These are phyloP conservation scores for Paradoxurus hermaphroditus DNA, from an alignment of 2,113 vertebrate species.

Conservation along the genomic window DNA sequence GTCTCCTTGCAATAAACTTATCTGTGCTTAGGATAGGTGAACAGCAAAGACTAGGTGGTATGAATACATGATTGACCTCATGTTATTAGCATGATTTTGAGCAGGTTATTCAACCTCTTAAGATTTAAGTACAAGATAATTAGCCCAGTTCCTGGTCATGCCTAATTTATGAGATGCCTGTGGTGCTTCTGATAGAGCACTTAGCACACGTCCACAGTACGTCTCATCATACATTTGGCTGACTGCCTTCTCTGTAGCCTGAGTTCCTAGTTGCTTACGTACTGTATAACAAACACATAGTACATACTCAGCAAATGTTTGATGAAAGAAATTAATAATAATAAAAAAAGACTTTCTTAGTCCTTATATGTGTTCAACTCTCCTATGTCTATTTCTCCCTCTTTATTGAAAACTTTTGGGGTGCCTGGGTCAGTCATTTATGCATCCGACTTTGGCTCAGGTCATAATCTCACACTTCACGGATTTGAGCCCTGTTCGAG, in stretches of 20 bases:
- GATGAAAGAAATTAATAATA: not conserved
- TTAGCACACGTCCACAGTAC: not conserved
- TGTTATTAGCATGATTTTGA: not conserved
- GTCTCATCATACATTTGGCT: not conserved
- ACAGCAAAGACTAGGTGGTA: not conserved
- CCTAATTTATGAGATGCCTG: not conserved
- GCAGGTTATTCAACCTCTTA: not conserved
- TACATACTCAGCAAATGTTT: not conserved
- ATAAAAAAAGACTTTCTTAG: not conserved
- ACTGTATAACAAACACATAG: not conserved
- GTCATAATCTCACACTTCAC: no score
- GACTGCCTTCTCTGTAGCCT: not conserved
- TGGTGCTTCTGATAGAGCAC: not conserved
- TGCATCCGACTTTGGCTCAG: no score
- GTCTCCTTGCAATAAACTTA: not conserved
- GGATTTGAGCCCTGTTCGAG: no score
- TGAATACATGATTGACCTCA: not conserved
- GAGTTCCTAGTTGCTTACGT: not conserved
- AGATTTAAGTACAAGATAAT: not conserved
- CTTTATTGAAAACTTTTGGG: not conserved
- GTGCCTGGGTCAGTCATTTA: no score
- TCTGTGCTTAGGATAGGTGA: not conserved
- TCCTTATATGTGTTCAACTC: not conserved
- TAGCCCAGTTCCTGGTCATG: not conserved
- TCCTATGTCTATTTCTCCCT: not conserved